Base-by-base conservation (phyloP, 2,888 invertebrate species). In the Diloba caeruleocephala region DNA sequence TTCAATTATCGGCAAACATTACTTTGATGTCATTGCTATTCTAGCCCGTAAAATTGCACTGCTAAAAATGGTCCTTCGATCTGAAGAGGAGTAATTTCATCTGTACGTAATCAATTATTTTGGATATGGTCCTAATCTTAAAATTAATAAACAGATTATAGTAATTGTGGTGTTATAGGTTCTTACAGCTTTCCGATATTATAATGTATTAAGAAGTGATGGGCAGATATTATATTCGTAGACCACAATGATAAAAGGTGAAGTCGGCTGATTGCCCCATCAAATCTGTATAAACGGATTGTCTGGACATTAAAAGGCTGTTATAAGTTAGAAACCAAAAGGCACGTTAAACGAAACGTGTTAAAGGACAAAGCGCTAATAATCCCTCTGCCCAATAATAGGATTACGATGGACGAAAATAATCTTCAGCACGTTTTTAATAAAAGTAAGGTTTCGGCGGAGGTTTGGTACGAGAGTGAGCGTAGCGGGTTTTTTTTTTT, bases 371-470 rank as follows among this genome's bases (percentile, higher is more conserved):
- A 34, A 9, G 34, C 26, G n/a, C n/a, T n/a, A n/a, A n/a, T 59
- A 59, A 46, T 46, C 45, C 44, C 29, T 17, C 15, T n/a, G 14
- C 15, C 46, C 19, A 19, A 0, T 62, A 71, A 69, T 63, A 52
- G 68, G 71, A 67, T 70, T 67, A 69, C 12, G 25, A 58, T 46
- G 44, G 26, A 53, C 32, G 17, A 62, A 59, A 57, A 53, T 62
- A 58, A 59, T 54, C 49, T 42, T 25, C 1, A 13, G 38, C 61
- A 68, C 62, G 50, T 61, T 63, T 59, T 49, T 15, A 53, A 56
- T 44, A 50, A 64, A 61, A 43, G 65, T 76, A 76, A 45, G 77
- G 79, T 62, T 77, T 73, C 74, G 32, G 21, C 38, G 12, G 41
- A 29, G 46, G 32, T 8, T 0, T 7, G 38, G 34, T 39, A 26